Base-by-base conservation (phyloP, 2,797 vertebrate species). In the Scomberomorus guttatus region DNA sequence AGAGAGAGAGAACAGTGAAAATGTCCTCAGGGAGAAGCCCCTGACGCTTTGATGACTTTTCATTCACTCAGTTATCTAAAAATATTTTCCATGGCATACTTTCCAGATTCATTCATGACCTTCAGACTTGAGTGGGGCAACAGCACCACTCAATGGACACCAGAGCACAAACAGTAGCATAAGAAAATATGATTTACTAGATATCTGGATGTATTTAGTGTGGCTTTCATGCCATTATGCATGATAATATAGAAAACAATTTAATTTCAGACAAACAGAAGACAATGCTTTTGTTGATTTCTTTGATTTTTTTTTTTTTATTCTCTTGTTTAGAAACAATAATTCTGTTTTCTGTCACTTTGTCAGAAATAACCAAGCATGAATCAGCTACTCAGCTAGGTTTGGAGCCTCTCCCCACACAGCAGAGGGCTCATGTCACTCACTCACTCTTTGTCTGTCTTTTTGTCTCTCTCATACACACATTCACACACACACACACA, bases 71-170 rank as follows among this genome's bases (percentile, higher is more conserved):
- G 37, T 84, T 66, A 62, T 67, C 85, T 82, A 79, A 85, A 91
- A 82, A 86, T 75, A 80, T 66, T 77, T 80, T 37, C 39, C 24
- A 56, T 78, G 76, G 63, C 82, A 82, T 25, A 77, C 72, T 81
- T 86, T 82, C 22, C 61, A 72, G 42, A 77, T 37, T 85, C 57
- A 60, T 63, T 75, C 67, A 59, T 80, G 90, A 90, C 87, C 90
- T 90, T 89, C 82, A 87, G 54, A 46, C 65, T 79, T 11, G 54
- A 71, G 71, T n/a, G 20, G 68, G 55, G 27, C 74, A 81, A 92
- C 84, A 92, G 89, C 87, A 84, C 89, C 92, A 75, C 87, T 65
- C 79, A 46, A 61, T 90, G 92, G 92, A 70, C 75, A 75, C 7
- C 14, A 8, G 17, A 18, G 54, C 14, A 61, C 24, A 82, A 42